A percentile compares a stretch with the other conserved stretches of the same genome.
Conservation (phyloP, 2,113 vertebrate genomes). For the Platanista minor region DNA sequence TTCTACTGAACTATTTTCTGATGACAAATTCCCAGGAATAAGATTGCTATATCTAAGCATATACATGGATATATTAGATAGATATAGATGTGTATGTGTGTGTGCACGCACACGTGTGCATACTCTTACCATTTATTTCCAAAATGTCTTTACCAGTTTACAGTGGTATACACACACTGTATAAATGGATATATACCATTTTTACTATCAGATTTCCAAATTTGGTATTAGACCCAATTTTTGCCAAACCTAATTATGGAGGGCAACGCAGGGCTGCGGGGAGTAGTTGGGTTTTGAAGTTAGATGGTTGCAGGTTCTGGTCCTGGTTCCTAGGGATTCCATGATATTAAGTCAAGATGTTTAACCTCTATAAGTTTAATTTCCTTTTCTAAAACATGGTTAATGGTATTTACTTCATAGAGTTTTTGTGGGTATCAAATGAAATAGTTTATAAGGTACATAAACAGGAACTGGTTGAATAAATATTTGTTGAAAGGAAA, state of each 20-base stretch:
- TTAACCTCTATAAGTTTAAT: background rate
- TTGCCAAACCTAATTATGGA: background rate
- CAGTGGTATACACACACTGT: background rate
- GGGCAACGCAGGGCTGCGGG: background rate
- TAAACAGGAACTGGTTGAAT: background rate
- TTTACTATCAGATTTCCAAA: background rate
- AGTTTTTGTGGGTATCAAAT: background rate
- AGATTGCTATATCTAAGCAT: background rate
- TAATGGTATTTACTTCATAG: background rate
- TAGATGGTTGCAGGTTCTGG: background rate
- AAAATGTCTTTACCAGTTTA: background rate
- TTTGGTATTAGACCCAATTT: background rate
- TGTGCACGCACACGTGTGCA: background rate
- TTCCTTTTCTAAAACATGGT: background rate
- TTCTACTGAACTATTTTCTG: background rate
- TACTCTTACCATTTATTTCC: background rate
- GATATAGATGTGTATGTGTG: background rate
- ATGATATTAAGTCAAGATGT: background rate
- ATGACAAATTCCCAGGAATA: background rate
- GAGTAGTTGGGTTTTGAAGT: background rate
- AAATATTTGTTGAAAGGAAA: background rate
- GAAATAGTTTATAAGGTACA: background rate
- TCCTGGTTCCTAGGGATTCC: background rate
- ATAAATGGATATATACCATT: background rate
- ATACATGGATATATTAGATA: background rate